A percentile compares a stretch with the other conserved stretches of the same genome.
Evolutionary conservation across 2,888 invertebrate species (phyloP).

Genomic region (Nycteola revayana): DNA sequence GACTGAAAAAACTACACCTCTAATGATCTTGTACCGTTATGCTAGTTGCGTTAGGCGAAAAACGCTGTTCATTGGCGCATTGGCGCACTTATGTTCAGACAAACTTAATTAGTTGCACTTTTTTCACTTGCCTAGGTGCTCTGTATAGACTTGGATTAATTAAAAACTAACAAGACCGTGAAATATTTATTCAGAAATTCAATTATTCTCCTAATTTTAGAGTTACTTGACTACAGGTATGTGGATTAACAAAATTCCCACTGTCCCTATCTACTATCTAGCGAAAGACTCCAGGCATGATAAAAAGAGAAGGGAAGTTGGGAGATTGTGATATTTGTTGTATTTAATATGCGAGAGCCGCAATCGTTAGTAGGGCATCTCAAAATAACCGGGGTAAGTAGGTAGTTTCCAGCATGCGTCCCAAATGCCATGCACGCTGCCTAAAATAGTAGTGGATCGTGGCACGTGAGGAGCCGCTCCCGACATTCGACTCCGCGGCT

Average conservation of each 20-base stretch:
- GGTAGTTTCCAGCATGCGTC: conserved; percentile 73
- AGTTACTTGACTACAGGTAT: too few species aligned
- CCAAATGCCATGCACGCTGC: conserved; percentile 69
- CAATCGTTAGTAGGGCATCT: conserved; percentile 66
- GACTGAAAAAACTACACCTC: not conserved
- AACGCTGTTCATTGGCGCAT: conserved; percentile 33
- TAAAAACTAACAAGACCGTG: conserved; percentile 53
- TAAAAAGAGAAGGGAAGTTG: too few species aligned
- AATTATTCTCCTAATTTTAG: not conserved
- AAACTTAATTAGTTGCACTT: conserved; percentile 57
- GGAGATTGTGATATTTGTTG: conserved; percentile 28
- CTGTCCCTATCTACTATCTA: too few species aligned
- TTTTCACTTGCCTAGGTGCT: conserved; percentile 37
- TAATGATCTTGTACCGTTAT: conserved; percentile 32
- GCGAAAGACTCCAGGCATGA: too few species aligned
- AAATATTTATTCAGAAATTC: conserved; percentile 33
- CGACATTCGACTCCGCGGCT: conserved; percentile 54
- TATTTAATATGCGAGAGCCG: conserved; percentile 42
- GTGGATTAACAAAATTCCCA: too few species aligned
- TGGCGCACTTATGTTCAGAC: conserved; percentile 37
- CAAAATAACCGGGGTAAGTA: conserved; percentile 64
- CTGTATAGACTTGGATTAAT: conserved; percentile 52
- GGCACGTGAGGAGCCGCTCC: conserved; percentile 41
- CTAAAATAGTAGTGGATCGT: conserved; percentile 64
- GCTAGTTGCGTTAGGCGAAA: conserved; percentile 33